Base-by-base conservation (phyloP, 1,140 invertebrate species). In the Hycleus cichorii region DNA sequence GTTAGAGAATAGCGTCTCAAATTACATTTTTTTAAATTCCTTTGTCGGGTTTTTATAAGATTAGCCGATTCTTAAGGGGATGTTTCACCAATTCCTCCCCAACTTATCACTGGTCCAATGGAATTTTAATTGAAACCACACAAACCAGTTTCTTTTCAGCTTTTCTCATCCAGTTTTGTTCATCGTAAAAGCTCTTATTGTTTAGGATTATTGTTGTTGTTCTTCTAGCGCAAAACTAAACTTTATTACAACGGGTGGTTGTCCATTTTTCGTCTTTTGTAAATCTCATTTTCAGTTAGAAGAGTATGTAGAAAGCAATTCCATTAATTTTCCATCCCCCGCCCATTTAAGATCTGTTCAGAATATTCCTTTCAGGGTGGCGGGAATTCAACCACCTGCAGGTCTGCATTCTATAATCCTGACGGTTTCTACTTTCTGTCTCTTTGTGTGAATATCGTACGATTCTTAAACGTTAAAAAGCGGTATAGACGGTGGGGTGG, bases 341-440 rank as follows among this genome's bases (percentile, higher is more conserved):
- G 39, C 42, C 48, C 45, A 47, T 44, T 47, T 11, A 44, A 38
- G 25, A 57, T 44, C 49, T 49, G 47, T 57, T 57, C 47, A 44
- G 32, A 45, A 50, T 57, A 49, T 57, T 57, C 47, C 48, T 57
- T 57, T 57, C 56, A 57, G 25, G 25, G 18, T 46, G 56, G 38
- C 56, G 56, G 56, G 56, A 57, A 57, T 44, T 40, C 27, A 57
- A 46, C 56, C 56, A 57, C 56, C 56, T 57, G 55, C 55, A 43
- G 46, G 55, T 57, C 46, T 57, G 47, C 56, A 49, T 57, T 57
- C 56, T 57, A 44, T 57, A 57, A 57, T 57, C 47, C 47, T 42
- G 56, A 39, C 56, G 46, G 44, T 47, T 55, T 55, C 52, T 32
- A 39, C 52, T 55, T 47, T 55, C 52, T 18, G 18, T 18, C 18